These are phyloP conservation scores for Ianthella basta DNA, from an alignment of 37 sponge, comb jelly and placozoan genomes.

Conservation along the genomic window DNA sequence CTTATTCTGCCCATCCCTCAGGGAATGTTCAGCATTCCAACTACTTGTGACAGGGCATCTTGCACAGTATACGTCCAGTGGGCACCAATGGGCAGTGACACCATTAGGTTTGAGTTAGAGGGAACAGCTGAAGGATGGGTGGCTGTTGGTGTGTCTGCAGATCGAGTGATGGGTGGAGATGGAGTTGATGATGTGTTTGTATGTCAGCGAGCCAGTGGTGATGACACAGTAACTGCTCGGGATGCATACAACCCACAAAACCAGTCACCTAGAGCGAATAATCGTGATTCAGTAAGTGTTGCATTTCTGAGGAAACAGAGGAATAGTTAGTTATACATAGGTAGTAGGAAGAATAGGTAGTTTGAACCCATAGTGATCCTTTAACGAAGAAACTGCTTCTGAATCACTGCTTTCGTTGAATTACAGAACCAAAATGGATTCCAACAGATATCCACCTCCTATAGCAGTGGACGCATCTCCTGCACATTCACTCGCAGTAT, in stretches of 20 bases:
- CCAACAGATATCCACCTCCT: neutral
- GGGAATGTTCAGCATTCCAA: slow-evolving; percentile 23
- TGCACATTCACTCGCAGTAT: slow-evolving; percentile 11
- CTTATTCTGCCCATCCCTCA: too few species aligned
- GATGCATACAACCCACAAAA: neutral
- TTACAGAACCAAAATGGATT: neutral
- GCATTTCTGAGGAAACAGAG: too few species aligned
- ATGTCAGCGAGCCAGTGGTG: neutral
- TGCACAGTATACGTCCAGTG: slow-evolving; percentile 21
- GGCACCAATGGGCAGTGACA: neutral
- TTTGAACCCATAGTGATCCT: too few species aligned
- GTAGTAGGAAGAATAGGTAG: too few species aligned
- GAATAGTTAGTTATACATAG: too few species aligned
- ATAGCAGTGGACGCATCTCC: neutral
- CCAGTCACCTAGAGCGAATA: neutral
- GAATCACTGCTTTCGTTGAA: neutral
- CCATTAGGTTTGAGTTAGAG: neutral
- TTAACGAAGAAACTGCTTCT: too few species aligned
- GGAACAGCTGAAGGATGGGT: neutral
- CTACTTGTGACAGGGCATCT: slow-evolving; percentile 6
- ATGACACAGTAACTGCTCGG: neutral
- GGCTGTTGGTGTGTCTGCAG: slow-evolving; percentile 8
- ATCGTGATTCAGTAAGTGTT: neutral
- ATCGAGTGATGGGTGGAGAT: slow-evolving; percentile 28
- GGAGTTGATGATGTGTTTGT: slow-evolving; percentile 16